These are phyloP conservation scores for Ispidina lecontei DNA, from an alignment of 2,797 vertebrate species.

Conservation along the genomic window DNA sequence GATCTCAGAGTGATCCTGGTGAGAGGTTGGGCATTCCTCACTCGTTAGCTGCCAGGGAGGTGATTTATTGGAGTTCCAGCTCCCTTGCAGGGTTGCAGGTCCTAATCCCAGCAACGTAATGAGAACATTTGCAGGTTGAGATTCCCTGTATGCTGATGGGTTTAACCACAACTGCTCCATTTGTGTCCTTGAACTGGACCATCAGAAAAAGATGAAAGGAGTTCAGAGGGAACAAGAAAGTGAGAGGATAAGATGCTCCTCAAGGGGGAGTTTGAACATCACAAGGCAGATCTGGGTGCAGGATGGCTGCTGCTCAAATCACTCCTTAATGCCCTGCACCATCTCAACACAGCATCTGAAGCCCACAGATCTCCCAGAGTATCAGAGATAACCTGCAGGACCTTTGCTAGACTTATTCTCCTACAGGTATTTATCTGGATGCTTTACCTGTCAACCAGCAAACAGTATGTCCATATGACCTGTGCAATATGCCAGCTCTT, in stretches of 20 bases:
- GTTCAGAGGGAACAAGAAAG: background rate
- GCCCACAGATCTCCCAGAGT: background rate
- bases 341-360: background rate
- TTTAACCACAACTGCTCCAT: background rate
- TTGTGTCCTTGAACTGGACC: background rate
- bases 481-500: background rate
- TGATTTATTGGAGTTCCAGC: background rate
- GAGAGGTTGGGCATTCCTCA: background rate
- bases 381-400: background rate
- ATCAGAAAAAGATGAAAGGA: background rate
- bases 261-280: background rate
- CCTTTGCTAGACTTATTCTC: background rate
- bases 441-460: background rate
- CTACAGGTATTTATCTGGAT: background rate
- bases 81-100: background rate
- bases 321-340: background rate
- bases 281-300: background rate
- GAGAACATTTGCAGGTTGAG: background rate
- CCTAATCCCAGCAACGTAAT: background rate
- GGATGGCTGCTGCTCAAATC: background rate
- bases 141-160: background rate
- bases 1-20: background rate
- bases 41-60: background rate
- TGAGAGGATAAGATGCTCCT: background rate
- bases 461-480: background rate